A percentile compares a stretch with the other conserved stretches of the same genome.
phyloP scores from a whole-genome alignment of 2,113 vertebrate species.

The Ploceus nigricollis region DNA sequence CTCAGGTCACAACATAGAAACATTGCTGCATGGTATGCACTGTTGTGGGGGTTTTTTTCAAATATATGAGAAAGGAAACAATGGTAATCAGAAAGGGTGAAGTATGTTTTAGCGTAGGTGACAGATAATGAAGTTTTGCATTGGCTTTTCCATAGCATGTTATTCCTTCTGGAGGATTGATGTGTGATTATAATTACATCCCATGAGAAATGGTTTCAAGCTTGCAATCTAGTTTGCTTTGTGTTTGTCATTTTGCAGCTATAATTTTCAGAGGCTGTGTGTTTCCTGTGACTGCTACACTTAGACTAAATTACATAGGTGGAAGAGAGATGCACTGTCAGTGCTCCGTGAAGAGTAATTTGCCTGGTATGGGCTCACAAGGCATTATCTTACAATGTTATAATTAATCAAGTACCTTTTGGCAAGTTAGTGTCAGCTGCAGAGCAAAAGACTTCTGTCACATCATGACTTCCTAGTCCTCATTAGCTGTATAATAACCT shows the following conservation, averaged over 20 bases:
- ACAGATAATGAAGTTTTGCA: not conserved
- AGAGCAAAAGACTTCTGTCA: slow-evolving; percentile 16
- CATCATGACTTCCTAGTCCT: not conserved
- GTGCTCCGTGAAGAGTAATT: slow-evolving; percentile 33
- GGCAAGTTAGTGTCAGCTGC: slow-evolving; percentile 26
- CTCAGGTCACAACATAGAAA: not conserved
- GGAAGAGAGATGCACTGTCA: not conserved
- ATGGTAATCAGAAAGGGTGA: not conserved
- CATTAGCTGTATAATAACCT: slow-evolving; percentile 7
- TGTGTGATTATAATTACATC: slow-evolving; percentile 15
- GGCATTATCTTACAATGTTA: not conserved
- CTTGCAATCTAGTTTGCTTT: not conserved
- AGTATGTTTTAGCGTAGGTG: not conserved
- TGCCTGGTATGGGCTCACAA: not conserved
- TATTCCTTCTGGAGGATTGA: not conserved
- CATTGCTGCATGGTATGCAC: not conserved
- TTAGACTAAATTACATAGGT: slow-evolving; percentile 48
- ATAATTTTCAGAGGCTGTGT: not conserved
- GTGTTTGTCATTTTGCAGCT: slow-evolving; percentile 17
- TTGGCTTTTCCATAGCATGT: not conserved
- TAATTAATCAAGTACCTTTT: slow-evolving; percentile 30
- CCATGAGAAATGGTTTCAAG: slow-evolving; percentile 2
- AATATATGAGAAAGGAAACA: not conserved
- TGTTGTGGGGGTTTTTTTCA: not conserved
- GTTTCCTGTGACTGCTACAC: slow-evolving; percentile 3